Evolutionary conservation across 2,113 vertebrate genomes (phyloP), one percentile per base, ranked within the genome.

Genomic region (Struthio camelus): DNA sequence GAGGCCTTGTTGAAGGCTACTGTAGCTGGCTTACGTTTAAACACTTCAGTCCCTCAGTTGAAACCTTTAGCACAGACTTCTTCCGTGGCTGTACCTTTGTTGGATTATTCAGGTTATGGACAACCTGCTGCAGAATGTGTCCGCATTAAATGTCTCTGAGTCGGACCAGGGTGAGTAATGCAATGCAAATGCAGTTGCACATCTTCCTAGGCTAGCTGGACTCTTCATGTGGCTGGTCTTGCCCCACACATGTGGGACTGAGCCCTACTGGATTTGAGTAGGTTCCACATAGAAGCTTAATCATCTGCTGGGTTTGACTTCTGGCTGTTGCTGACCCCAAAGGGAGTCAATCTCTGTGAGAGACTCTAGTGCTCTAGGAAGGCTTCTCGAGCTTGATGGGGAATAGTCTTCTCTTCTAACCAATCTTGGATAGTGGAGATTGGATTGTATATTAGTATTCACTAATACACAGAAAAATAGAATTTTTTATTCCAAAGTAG

Each of bases 211-310:
- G 54, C 27, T 16, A 30, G 58, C 42, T 61, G 30, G 1, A 2
- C 38, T 77, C 0, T 0, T 22, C 16, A 4, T 48, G 32, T 48
- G 25, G 9, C 65, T 34, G 15, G 46, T 42, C 30, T 56, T 16
- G 53, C 40, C 32, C 1, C 9, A 2, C 36, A 15, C 1, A 2
- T 6, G 0, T 10, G 32, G 11, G 28, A 28, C 14, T 75, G 77
- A 24, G 44, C 24, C 16, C 56, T 58, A 25, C 1, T 5, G 79
- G 28, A 4, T 70, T 76, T 42, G 25, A 40, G 23, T 44, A 53
- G 54, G 16, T 13, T 92, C 10, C 3, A 0, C 1, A 1, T 30
- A 32, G 38, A 19, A 73, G 22, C 24, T 61, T 8, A 5, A 2
- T 59, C 38, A 9, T 23, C 27, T 86, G 8, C 13, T 79, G 40